Evolutionary conservation across 1,140 invertebrate genomes (phyloP).

Genomic region (Neodiprion lecontei): DNA sequence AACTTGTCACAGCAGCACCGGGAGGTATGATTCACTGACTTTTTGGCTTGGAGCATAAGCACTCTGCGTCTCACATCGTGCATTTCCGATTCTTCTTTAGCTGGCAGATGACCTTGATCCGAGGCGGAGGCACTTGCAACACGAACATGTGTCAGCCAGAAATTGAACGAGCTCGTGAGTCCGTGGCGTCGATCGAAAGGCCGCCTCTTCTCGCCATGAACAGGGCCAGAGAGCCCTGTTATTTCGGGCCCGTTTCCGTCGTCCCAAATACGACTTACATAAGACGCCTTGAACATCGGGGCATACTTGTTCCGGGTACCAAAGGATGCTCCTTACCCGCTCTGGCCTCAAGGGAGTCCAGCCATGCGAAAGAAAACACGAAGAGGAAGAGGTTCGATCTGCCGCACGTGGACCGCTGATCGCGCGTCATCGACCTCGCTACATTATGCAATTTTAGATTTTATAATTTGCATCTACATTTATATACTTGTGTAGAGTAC

Average conservation of each 20-base stretch:
- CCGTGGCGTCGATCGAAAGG: conserved; percentile 10
- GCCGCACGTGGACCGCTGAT: conserved; percentile 26
- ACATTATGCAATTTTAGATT: not conserved
- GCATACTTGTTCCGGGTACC: conserved; percentile 31
- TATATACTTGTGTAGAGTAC: not conserved
- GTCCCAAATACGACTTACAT: conserved; percentile 47
- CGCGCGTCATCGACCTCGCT: not conserved
- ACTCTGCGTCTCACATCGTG: conserved; percentile 21
- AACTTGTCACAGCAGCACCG: conserved; percentile 42
- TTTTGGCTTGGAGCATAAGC: no score
- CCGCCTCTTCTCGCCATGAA: conserved; percentile 32
- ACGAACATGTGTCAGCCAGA: conserved; percentile 20
- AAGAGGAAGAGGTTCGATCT: conserved; percentile 35
- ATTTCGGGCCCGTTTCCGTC: conserved; percentile 43
- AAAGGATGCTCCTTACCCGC: conserved; percentile 35
- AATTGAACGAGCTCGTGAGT: not conserved
- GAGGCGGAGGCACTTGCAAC: conserved; percentile 32
- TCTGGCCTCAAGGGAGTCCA: conserved; percentile 26
- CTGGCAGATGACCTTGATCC: conserved; percentile 48
- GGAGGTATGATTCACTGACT: conserved; percentile 36
- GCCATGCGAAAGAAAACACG: conserved; percentile 9
- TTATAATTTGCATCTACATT: not conserved
- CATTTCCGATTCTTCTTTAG: conserved; percentile 31
- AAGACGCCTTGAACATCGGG: conserved; percentile 43
- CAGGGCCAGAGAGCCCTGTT: conserved; percentile 38